These are phyloP conservation scores for Xestia ashworthii DNA, from an alignment of 2,888 invertebrate genomes.

Conservation along the genomic window DNA sequence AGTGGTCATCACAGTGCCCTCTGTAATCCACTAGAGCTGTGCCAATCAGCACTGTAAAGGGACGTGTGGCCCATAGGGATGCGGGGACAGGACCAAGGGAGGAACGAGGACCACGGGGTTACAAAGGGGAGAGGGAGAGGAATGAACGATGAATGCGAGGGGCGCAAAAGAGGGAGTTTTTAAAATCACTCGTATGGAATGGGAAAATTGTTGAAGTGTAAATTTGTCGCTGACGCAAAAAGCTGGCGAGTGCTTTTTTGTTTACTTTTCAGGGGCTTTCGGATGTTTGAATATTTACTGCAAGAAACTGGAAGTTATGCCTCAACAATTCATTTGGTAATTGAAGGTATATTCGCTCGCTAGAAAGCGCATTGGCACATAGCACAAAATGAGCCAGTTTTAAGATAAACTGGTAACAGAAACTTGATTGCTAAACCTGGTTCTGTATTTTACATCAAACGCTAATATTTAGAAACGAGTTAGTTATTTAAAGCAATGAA, in stretches of 20 bases:
- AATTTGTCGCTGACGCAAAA: constrained; percentile 65
- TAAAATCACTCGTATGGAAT: constrained; percentile 69
- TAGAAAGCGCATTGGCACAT: background rate
- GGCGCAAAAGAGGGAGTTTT: constrained; percentile 65
- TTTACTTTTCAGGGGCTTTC: constrained; percentile 21
- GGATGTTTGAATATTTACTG: background rate
- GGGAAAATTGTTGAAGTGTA: constrained; percentile 69
- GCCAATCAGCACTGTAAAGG: constrained; percentile 86
- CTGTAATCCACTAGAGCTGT: constrained; percentile 86
- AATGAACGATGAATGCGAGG: constrained; percentile 70
- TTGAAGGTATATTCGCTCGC: background rate
- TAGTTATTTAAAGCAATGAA: background rate
- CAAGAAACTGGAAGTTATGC: background rate
- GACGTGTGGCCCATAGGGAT: constrained; percentile 71
- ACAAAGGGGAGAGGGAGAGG: constrained; percentile 47
- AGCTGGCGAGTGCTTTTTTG: constrained; percentile 36
- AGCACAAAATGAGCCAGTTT: background rate
- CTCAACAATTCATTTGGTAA: no score
- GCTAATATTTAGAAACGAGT: background rate
- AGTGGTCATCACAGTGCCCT: constrained; percentile 84
- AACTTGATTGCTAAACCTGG: background rate
- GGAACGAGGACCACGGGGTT: constrained; percentile 35
- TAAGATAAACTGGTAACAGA: background rate
- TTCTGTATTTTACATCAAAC: background rate
- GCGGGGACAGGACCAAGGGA: constrained; percentile 48